Evolutionary conservation across 2,888 invertebrate genomes (phyloP), one percentile per base, ranked within the genome.

Genomic region (Coelinius sp.): DNA sequence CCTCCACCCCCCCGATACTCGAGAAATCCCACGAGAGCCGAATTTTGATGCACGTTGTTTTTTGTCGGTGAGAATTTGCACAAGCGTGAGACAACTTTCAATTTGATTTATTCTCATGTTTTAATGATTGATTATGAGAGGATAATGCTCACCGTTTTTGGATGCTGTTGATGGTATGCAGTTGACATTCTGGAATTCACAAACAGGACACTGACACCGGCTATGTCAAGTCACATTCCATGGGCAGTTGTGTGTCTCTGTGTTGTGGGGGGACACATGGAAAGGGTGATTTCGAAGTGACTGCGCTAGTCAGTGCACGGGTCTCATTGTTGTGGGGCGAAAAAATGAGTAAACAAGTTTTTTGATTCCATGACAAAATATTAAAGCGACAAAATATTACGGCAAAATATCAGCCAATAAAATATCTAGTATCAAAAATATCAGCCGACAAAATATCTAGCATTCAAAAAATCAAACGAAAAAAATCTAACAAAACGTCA

Each of bases 201-300:
- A 25, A 53, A 53, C 53, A 53, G 53, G 53, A 53, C 53, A 53
- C 53, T n/a, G 53, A 53, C 53, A 53, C 53, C 53, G 53, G 53
- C 53, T 53, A 53, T 25, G 53, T 53, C 41, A 53, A 53, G 53
- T 53, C 53, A 53, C 53, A 53, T 53, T 53, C 53, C 53, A 53
- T 25, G 25, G n/a, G 6, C 41, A 41, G n/a, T 41, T 2, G 22
- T 41, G n/a, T 41, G 14, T 53, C 25, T 14, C 24, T 53, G 53
- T 25, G 25, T 53, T 53, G 35, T 8, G 22, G 20, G 52, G n/a
- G 14, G n/a, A 0, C 53, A 53, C 53, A 53, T 27, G 25, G 25
- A 53, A 24, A 53, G 53, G 53, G 5, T 53, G 25, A 53, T 53
- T 53, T 53, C n/a, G 25, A 53, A 53, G 53, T n/a, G 25, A 53